Evolutionary conservation across 2,797 vertebrate genomes (phyloP), one percentile per base, ranked within the genome.

Genomic region (Delichon dasypus): DNA sequence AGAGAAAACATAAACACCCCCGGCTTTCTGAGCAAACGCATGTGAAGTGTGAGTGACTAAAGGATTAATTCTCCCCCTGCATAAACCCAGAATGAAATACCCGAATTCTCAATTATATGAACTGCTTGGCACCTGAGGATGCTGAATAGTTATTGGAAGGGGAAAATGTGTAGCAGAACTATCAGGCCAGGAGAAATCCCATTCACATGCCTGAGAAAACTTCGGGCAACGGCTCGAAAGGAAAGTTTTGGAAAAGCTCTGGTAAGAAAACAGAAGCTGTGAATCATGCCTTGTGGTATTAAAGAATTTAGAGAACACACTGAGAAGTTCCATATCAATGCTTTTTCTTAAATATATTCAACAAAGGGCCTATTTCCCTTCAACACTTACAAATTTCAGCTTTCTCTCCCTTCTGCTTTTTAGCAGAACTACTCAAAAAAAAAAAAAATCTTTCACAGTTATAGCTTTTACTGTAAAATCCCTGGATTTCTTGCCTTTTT

Each of bases 381-480:
- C 67, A 87, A 79, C 27, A 9, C 20, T 94, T 95, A 91, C 27
- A 90, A 82, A 86, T 95, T 94, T 94, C n/a, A 2, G 8, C 71
- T 91, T 88, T 66, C 60, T 82, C 42, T 85, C 38, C 48, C 60
- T 55, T 94, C 76, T 68, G 34, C 87, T 72, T 92, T 93, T 88
- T 50, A 88, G 85, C 50, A 47, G 70, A 79, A 54, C 40, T 21
- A 13, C 70, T 88, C 7, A 14, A 51, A 73, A 29, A 57, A 66
- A 88, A 40, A 48, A 27, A 64, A 60, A 22, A 29, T 17, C 34
- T 82, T 70, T 7, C 40, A 53, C 42, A 70, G 91, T 68, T 94
- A 94, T 7, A 78, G 90, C 96, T 94, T 95, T 86, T 70, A 54
- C 91, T 86, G 67, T 55, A 87, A 96, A 95, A 95, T 94, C 95